Evolutionary conservation across 2,888 invertebrate genomes (phyloP).

Genomic region (Leptinotarsa peninsularis): DNA sequence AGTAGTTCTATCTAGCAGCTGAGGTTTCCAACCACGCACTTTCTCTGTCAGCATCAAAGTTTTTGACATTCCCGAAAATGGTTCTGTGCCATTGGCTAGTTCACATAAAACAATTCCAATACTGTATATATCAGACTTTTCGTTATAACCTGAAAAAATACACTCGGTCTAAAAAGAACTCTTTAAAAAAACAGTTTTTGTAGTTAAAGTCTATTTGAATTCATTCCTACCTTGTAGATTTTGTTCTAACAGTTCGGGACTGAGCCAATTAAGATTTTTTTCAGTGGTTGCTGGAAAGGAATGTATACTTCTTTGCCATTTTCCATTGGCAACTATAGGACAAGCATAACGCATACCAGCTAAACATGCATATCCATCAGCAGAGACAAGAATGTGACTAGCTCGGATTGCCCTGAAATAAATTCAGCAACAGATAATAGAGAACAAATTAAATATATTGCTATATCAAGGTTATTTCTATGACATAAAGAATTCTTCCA

Average conservation of each 20-base stretch:
- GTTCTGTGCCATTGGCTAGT: conserved; percentile 88
- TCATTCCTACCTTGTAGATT: conserved; percentile 60
- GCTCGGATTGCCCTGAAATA: conserved; percentile 80
- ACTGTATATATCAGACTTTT: conserved; percentile 92
- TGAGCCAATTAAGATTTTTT: conserved; percentile 87
- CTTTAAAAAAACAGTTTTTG: too few species aligned
- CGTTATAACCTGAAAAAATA: conserved; percentile 78
- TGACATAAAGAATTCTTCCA: background rate
- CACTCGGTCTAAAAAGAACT: background rate
- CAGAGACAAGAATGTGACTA: conserved; percentile 84
- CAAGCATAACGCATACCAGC: conserved; percentile 85
- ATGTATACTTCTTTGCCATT: conserved; percentile 77
- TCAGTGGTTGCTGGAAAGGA: conserved; percentile 79
- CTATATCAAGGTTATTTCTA: too few species aligned
- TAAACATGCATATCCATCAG: conserved; percentile 78
- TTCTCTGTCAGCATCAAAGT: conserved; percentile 94
- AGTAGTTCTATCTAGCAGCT: conserved; percentile 80
- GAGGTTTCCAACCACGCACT: conserved; percentile 82
- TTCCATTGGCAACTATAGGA: conserved; percentile 78
- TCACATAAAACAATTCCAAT: conserved; percentile 90
- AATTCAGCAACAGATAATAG: background rate
- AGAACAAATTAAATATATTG: background rate
- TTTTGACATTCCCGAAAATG: conserved; percentile 86
- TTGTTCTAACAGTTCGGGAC: conserved; percentile 91
- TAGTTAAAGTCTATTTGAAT: background rate